Base-by-base conservation (phyloP, 2,888 invertebrate genomes). In the Andrena flavipes region DNA sequence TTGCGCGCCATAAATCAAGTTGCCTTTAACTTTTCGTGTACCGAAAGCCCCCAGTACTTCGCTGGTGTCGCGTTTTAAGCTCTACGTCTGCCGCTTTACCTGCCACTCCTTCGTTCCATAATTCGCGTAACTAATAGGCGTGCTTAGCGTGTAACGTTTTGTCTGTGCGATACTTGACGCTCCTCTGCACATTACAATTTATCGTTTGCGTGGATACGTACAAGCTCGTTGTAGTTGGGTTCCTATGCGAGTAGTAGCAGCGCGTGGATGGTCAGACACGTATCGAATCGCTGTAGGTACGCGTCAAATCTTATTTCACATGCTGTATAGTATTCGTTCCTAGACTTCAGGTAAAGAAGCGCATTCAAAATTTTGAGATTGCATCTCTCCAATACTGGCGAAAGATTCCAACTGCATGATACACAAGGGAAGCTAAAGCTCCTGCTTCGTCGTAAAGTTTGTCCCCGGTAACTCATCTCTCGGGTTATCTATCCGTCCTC, bases 21-120 rank as follows among this genome's bases (percentile, higher is more conserved):
- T 20, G 65, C 35, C 78, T 76, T 79, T 71, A 75, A 80, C 82
- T 75, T 87, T 79, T 86, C 76, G 60, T 67, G 68, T 56, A 79
- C 60, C 59, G 69, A 71, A 88, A 76, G 42, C 78, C 76, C 49
- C 4, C 48, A n/a, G 67, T 60, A 49, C 60, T 72, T 67, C 33
- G 70, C 59, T 42, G 59, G 51, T 30, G 67, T 78, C 68, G 67
- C 8, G 71, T 51, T 51, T 75, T 83, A 78, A 67, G 56, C 77
- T 48, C 20, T n/a, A 1, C 5, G n/a, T 10, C 13, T 69, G 48
- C 13, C 35, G 26, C 69, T 48, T 10, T 10, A 8, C 20, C 13
- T 60, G 13, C 10, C 56, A 10, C 48, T n/a, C 56, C 67, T 49
- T 26, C 23, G 65, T n/a, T 16, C 48, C 26, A 49, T 56, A 65